Percentiles rank a stretch among this genome's conserved stretches.
Conservation (phyloP, 2,888 invertebrate species). For the Adela reaumurella region DNA sequence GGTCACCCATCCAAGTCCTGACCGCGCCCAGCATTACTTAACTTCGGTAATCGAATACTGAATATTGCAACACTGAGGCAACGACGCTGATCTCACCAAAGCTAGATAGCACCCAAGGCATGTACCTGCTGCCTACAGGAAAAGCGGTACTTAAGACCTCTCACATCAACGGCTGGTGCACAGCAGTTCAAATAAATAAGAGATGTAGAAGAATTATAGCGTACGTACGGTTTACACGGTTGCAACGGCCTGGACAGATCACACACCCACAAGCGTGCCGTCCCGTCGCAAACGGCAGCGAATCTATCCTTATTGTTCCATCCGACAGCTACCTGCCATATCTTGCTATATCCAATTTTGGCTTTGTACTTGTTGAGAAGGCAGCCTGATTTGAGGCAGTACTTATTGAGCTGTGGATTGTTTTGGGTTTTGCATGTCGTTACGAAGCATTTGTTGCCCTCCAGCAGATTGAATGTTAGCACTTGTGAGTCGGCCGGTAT, state of each 20-base stretch:
- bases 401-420: slow-evolving; percentile 20
- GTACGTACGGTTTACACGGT: slow-evolving; percentile 17
- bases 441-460: slow-evolving; percentile 34
- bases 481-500: slow-evolving; percentile 21
- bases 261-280: slow-evolving; percentile 30
- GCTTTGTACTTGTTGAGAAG: slow-evolving; percentile 20
- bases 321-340: slow-evolving; percentile 35
- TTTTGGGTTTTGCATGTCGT: slow-evolving; percentile 15
- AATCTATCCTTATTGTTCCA: slow-evolving; percentile 31
- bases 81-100: no score
- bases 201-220: slow-evolving; percentile 3
- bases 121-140: no score
- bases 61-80: no score
- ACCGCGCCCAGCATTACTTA: no score
- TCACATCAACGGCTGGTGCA: no score
- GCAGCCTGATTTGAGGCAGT: slow-evolving; percentile 28
- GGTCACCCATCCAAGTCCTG: no score
- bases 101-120: no score
- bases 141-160: no score
- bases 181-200: no score
- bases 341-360: slow-evolving; percentile 16
- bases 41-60: no score
- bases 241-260: slow-evolving; percentile 25
- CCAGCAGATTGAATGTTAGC: slow-evolving; percentile 34
- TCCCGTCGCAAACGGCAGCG: slow-evolving; percentile 40